Percentiles rank a stretch among this genome's conserved stretches.
These are phyloP conservation scores for Zapus hudsonius DNA, from an alignment of 2,113 vertebrate genomes.

Conservation along the genomic window DNA sequence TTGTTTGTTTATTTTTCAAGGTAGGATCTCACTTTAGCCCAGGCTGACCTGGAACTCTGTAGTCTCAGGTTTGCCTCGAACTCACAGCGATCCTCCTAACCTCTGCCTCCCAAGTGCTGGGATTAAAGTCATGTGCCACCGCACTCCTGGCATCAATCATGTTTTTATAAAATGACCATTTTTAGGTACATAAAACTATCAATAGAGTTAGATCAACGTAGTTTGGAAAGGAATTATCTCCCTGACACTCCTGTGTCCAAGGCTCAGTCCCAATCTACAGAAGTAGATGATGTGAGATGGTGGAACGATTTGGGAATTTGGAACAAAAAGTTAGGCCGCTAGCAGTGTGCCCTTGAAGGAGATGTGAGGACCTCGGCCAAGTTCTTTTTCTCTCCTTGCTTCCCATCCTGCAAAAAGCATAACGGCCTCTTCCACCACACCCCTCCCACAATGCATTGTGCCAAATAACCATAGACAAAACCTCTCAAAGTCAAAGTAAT, in stretches of 20 bases:
- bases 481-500: background rate
- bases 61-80: no score
- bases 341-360: background rate
- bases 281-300: background rate
- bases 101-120: no score
- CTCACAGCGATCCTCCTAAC: no score
- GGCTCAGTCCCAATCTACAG: background rate
- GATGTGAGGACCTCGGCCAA: rapidly evolving
- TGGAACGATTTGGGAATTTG: background rate
- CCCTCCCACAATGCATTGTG: rapidly evolving
- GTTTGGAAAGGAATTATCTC: background rate
- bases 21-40: no score
- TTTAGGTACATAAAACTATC: no score
- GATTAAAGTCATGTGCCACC: no score
- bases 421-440: no score
- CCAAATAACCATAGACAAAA: background rate
- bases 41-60: no score
- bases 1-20: no score
- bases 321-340: background rate
- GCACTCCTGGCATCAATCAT: no score
- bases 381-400: background rate
- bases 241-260: background rate
- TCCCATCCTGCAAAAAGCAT: background rate
- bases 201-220: background rate
- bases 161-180: no score